Evolutionary conservation across 2,113 vertebrate genomes (phyloP).

Genomic region (Podilymbus podiceps): DNA sequence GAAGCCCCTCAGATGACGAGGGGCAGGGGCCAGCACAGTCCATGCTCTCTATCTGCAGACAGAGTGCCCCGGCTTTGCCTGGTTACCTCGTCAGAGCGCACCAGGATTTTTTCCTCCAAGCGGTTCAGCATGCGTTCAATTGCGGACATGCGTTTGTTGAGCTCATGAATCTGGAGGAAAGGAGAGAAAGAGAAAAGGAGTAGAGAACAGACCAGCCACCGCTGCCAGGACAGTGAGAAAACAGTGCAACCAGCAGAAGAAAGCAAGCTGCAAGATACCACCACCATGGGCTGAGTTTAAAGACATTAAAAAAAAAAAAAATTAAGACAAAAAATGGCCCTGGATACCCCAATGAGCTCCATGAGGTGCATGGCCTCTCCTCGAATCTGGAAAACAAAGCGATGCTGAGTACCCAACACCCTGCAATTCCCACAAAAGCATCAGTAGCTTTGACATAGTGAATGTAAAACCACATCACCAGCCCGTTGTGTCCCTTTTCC

Average conservation of each 20-base stretch:
- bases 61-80: neutral
- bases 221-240: neutral
- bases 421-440: neutral
- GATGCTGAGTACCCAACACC: fast-evolving
- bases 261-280: neutral
- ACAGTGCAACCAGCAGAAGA: neutral
- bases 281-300: neutral
- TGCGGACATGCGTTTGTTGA: slow-evolving; percentile 79
- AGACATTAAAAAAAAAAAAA: neutral
- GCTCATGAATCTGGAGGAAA: slow-evolving; percentile 78
- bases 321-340: neutral
- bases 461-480: neutral
- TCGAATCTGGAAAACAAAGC: neutral
- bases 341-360: neutral
- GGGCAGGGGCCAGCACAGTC: neutral
- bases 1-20: neutral
- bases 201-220: neutral
- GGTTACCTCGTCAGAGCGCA: slow-evolving; percentile 73
- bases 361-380: neutral
- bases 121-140: slow-evolving; percentile 80
- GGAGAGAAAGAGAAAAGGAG: neutral
- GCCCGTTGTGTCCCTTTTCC: neutral
- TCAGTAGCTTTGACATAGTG: neutral
- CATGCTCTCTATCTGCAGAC: neutral
- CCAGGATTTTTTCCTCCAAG: slow-evolving; percentile 81